phyloP scores from a whole-genome alignment of 2,888 invertebrate species.

The Tenthredo notha region DNA sequence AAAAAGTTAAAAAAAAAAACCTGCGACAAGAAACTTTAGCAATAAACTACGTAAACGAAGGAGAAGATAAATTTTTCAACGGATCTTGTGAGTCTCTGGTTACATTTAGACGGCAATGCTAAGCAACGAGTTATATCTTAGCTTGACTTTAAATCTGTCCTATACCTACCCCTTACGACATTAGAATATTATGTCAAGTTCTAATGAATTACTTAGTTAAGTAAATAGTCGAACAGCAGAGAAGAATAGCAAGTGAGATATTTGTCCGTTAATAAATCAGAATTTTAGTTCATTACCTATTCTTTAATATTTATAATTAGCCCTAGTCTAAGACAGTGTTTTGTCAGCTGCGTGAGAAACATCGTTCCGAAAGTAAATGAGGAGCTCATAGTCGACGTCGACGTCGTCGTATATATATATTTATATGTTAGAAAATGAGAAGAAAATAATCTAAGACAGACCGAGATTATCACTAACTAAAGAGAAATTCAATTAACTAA shows the following conservation, averaged over 20 bases:
- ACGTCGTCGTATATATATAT: no score
- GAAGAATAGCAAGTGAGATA: neutral
- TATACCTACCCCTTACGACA: neutral
- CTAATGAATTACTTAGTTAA: neutral
- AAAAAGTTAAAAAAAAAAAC: neutral
- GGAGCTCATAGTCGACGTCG: neutral
- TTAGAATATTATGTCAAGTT: neutral
- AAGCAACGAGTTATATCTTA: neutral
- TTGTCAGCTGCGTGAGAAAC: conserved; percentile 49
- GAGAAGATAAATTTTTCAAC: neutral
- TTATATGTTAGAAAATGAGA: neutral
- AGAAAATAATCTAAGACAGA: neutral
- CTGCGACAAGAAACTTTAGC: neutral
- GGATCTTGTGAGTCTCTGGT: neutral
- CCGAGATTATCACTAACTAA: neutral
- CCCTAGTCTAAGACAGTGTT: neutral
- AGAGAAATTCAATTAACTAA: neutral
- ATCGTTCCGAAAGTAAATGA: conserved; percentile 1
- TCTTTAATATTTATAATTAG: conserved; percentile 21
- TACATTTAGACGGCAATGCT: neutral
- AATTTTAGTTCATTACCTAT: neutral
- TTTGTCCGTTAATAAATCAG: conserved; percentile 21
- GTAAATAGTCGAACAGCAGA: neutral
- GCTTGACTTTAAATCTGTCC: neutral
- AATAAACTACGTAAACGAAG: neutral